Percentiles rank a stretch among this genome's conserved stretches.
These are phyloP conservation scores for Forbesichthys agassizii DNA, from an alignment of 2,113 vertebrate species.

Conservation along the genomic window DNA sequence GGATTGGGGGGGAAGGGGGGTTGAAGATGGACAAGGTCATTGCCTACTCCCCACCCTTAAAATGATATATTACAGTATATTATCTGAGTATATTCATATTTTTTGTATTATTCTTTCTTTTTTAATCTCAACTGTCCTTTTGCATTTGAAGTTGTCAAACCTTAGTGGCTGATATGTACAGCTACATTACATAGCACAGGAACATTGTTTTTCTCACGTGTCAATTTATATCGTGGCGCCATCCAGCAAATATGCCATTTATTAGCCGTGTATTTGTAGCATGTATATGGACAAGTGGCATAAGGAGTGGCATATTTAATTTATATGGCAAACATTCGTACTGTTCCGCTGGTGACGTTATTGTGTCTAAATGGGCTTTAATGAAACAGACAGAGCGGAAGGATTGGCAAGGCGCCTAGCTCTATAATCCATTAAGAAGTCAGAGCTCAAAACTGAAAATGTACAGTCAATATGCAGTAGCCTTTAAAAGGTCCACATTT, in stretches of 20 bases:
- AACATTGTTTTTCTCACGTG: slow-evolving; percentile 28
- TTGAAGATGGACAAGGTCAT: slow-evolving; percentile 54
- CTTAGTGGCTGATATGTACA: slow-evolving; percentile 38
- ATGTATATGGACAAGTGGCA: neutral
- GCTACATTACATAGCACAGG: slow-evolving; percentile 31
- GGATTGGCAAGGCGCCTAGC: slow-evolving; percentile 17
- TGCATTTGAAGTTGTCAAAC: slow-evolving; percentile 52
- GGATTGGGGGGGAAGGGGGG: slow-evolving; percentile 34
- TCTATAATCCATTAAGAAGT: slow-evolving; percentile 20
- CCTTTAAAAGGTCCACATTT: slow-evolving; percentile 3
- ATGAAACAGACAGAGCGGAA: neutral
- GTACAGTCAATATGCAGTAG: slow-evolving; percentile 1
- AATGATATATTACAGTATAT: too few species aligned
- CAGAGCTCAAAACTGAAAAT: slow-evolving; percentile 5
- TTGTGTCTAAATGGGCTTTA: slow-evolving; percentile 11
- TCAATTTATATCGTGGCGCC: slow-evolving; percentile 25
- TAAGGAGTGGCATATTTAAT: neutral
- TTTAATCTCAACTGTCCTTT: slow-evolving; percentile 25
- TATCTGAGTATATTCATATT: neutral
- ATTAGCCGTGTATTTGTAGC: slow-evolving; percentile 20
- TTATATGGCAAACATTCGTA: slow-evolving; percentile 5
- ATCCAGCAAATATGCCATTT: slow-evolving; percentile 35
- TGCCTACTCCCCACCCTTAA: neutral
- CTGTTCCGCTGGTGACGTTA: neutral
- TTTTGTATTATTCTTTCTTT: neutral